Percentiles rank a stretch among this genome's conserved stretches.
These are phyloP conservation scores for Agriopis leucophaearia DNA, from an alignment of 2,888 invertebrate genomes.

Conservation along the genomic window DNA sequence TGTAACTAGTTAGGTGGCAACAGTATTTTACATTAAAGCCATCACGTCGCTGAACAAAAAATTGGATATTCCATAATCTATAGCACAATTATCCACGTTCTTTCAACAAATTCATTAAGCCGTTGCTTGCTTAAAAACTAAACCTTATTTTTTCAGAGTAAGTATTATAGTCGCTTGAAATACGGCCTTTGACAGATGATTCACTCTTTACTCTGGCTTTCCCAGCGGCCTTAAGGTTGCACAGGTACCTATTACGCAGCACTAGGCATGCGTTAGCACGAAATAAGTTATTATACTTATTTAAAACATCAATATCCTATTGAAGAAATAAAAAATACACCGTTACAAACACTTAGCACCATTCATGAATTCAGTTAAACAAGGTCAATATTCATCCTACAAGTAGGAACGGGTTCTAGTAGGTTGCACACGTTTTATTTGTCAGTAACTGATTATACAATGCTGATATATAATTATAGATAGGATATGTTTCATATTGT, in stretches of 20 bases:
- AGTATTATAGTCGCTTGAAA: conserved; percentile 12
- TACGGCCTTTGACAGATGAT: conserved; percentile 6
- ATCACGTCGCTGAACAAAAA: conserved; percentile 10
- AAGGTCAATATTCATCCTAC: background rate
- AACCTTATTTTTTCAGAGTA: conserved; percentile 14
- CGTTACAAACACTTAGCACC: conserved; percentile 22
- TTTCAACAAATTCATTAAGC: conserved; percentile 7
- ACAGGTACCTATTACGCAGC: background rate
- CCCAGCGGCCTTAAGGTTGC: conserved; percentile 14
- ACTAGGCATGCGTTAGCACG: background rate
- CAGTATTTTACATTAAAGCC: conserved; percentile 8
- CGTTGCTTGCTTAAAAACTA: background rate
- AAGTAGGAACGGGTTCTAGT: background rate
- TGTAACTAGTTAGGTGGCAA: background rate
- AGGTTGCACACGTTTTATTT: too few species aligned
- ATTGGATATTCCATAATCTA: conserved; percentile 19
- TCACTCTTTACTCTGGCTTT: conserved; percentile 17
- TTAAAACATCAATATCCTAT: background rate
- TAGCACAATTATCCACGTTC: background rate
- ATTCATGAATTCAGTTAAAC: conserved; percentile 1
- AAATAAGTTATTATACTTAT: background rate
- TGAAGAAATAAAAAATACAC: conserved; percentile 1
- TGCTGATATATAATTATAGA: too few species aligned
- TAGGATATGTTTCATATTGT: too few species aligned
- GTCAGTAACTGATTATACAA: background rate